Base-by-base conservation (phyloP, 2,113 vertebrate species). In the Lepisosteus oculatus region DNA sequence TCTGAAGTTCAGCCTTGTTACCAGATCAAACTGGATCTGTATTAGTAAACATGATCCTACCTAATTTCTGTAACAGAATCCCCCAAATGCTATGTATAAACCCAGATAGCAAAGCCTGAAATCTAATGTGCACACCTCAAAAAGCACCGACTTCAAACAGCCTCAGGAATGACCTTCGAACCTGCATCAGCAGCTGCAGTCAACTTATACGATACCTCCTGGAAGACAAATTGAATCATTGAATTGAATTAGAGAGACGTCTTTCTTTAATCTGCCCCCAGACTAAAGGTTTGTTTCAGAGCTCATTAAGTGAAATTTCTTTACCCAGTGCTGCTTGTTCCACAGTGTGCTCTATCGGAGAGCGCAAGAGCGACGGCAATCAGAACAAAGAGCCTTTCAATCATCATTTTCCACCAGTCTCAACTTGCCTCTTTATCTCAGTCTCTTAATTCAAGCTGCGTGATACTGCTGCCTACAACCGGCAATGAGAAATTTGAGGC, bases 161-260 rank as follows among this genome's bases (percentile, higher is more conserved):
- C 47, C 5, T 51, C 47, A 51, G 47, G 1, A 51, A 5, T 51
- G 47, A 51, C 5, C 47, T 51, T 51, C 3, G 47, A 51, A 51
- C 47, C 9, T 29, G 29, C 29, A 9, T 51, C 5, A 9, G 9
- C 47, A 1, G 79, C 79, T 71, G 78, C 59, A 55, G 51, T n/a
- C 43, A 72, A 78, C 77, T 74, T 76, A 72, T 77, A 76, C 73
- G 74, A 84, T 76, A 68, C 74, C 73, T 9, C 47, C 9, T 51
- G 2, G 9, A 51, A n/a, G 75, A 73, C 65, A 81, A 89, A 89
- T 87, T 69, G 65, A 88, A 88, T 89, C 72, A 85, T 56, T 72
- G 65, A 83, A 86, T 85, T 77, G 0, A 76, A 84, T 89, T 86
- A 86, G 47, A 73, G 67, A 72, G 79, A 74, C 74, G 65, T 80